These are phyloP conservation scores for Philopotamus ludificatus DNA, from an alignment of 1,140 invertebrate species.

Conservation along the genomic window DNA sequence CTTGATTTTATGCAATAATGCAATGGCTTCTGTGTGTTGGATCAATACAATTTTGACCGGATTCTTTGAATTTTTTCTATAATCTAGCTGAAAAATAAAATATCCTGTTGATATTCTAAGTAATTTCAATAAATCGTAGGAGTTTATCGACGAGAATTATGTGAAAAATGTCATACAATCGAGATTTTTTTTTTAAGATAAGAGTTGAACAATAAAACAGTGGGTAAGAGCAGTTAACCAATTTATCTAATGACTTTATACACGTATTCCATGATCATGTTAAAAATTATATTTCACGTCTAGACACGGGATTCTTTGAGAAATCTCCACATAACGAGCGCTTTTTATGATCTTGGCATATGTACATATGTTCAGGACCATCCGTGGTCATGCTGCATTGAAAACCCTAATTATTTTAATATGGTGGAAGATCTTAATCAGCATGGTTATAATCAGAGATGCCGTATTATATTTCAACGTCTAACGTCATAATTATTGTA, in stretches of 20 bases:
- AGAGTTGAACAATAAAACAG: conserved; percentile 34
- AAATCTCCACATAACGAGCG: background rate
- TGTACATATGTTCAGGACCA: background rate
- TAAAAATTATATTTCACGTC: background rate
- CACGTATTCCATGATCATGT: background rate
- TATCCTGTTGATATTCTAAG: too few relatives aligned
- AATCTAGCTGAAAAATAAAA: too few relatives aligned
- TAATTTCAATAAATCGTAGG: background rate
- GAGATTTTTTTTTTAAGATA: conserved; percentile 10
- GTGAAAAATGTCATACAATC: conserved; percentile 3
- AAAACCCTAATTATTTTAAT: conserved; percentile 6
- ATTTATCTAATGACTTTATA: conserved; percentile 34
- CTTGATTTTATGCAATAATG: too few relatives aligned
- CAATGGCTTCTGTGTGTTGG: too few relatives aligned
- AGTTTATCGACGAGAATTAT: too few relatives aligned
- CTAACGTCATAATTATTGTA: too few relatives aligned
- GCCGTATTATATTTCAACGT: too few relatives aligned
- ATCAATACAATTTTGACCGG: background rate
- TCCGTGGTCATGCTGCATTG: background rate
- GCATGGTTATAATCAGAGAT: too few relatives aligned
- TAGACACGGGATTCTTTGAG: background rate
- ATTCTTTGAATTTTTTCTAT: background rate
- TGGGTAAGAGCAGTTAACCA: conserved; percentile 23
- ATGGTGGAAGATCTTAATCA: background rate
- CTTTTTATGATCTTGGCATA: background rate